Evolutionary conservation across 2,888 invertebrate genomes (phyloP).

Genomic region (Ochropacha duplaris): DNA sequence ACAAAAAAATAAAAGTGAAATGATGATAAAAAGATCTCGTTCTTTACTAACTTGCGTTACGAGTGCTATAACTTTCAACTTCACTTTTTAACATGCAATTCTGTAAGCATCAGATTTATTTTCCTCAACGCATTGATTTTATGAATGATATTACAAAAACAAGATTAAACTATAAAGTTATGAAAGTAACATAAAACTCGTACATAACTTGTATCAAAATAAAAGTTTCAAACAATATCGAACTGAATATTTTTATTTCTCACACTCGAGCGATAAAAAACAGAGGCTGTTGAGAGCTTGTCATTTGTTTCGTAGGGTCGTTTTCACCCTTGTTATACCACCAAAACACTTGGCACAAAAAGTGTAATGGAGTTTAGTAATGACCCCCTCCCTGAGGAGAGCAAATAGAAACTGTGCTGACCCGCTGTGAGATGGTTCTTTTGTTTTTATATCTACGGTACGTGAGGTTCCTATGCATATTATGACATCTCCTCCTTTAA

Average conservation of each 20-base stretch:
- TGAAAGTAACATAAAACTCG: background rate
- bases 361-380: slow-evolving; percentile 81
- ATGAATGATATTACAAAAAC: background rate
- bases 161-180: background rate
- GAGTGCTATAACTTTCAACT: background rate
- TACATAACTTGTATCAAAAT: slow-evolving; percentile 7
- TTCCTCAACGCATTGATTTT: background rate
- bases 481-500: too few species aligned
- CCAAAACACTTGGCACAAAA: slow-evolving; percentile 82
- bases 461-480: too few species aligned
- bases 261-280: slow-evolving; percentile 64
- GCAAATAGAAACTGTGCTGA: slow-evolving; percentile 63
- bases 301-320: slow-evolving; percentile 79
- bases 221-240: slow-evolving; percentile 23
- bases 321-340: slow-evolving; percentile 81
- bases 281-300: slow-evolving; percentile 62
- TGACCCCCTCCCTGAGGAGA: slow-evolving; percentile 72
- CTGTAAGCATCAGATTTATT: background rate
- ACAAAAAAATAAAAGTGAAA: background rate
- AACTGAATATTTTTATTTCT: slow-evolving; percentile 50
- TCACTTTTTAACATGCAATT: background rate
- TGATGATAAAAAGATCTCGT: background rate
- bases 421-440: slow-evolving; percentile 63
- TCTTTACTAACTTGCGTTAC: background rate
- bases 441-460: slow-evolving; percentile 43